Evolutionary conservation across 2,113 vertebrate genomes (phyloP), one percentile per base, ranked within the genome.

Genomic region (Charina bottae): DNA sequence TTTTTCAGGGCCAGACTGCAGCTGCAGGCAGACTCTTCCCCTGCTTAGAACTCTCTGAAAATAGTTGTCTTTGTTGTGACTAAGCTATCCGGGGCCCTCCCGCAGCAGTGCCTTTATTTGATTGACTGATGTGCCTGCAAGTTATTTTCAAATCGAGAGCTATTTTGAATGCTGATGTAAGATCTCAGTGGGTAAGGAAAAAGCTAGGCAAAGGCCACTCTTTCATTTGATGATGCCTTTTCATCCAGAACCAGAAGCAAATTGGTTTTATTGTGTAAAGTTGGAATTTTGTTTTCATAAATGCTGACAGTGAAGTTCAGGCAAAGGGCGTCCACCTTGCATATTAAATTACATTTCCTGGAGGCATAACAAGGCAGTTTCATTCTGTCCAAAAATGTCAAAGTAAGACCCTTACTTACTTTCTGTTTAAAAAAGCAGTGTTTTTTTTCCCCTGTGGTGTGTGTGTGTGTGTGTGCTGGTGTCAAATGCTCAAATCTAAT

Each of bases 31-130:
- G 93, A 95, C 92, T 92, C 89, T 95, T 87, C 83, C 92, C 95
- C 94, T 96, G 92, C 91, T 93, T 92, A 95, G 85, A 89, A 24
- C 58, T 93, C 90, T 91, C 96, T 95, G 95, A 96, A 98, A 98
- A 97, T 96, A 98, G 95, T 84, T 0, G 0, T 94, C 97, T 96
- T 96, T 97, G 96, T 97, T 97, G 94, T 97, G 96, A 97, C 96
- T 96, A 94, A 97, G 95, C 95, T 93, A 95, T 93, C 96, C 93
- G 90, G 72, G 91, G 94, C 94, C 94, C 95, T 95, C 96, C 96
- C 96, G 95, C 94, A 95, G 94, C 92, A 95, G 88, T 87, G 91
- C 58, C 87, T 92, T 96, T 94, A 49, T 92, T 96, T 97, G 96
- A 98, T 96, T 97, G 97, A 97, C 95, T 94, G 95, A 97, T 94